phyloP scores from a whole-genome alignment of 2,113 vertebrate genomes.

The Oncorhynchus nerka region DNA sequence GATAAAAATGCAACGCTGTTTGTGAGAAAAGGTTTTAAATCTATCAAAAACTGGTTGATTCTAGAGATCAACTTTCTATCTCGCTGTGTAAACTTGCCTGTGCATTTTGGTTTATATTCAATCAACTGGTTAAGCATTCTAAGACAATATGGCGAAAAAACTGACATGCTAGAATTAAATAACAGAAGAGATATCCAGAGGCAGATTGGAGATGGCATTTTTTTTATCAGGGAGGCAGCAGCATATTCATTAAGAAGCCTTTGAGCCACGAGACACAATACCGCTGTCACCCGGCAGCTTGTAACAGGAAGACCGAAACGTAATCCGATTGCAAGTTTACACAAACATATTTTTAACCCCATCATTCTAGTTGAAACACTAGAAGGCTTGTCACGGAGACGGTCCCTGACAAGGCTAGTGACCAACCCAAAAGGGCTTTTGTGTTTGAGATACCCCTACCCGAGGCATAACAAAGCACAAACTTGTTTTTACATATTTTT shows the following conservation, averaged over 20 bases:
- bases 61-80: slow-evolving; percentile 20
- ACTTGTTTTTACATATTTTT: too few relatives aligned
- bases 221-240: slow-evolving; percentile 34
- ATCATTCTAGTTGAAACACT: slow-evolving; percentile 46
- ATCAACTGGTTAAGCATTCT: slow-evolving; percentile 35
- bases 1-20: background rate
- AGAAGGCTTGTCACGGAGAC: slow-evolving; percentile 33
- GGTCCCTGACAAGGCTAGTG: background rate
- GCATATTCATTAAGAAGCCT: slow-evolving; percentile 49
- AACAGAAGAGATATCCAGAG: slow-evolving; percentile 35
- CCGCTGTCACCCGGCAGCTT: slow-evolving; percentile 17
- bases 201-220: slow-evolving; percentile 40
- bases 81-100: slow-evolving; percentile 19
- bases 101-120: slow-evolving; percentile 33
- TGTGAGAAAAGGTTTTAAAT: too few relatives aligned
- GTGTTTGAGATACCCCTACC: too few relatives aligned
- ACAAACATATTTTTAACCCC: slow-evolving; percentile 56
- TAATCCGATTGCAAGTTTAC: slow-evolving; percentile 65
- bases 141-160: slow-evolving; percentile 12
- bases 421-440: too few relatives aligned
- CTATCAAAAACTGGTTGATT: background rate
- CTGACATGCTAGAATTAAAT: slow-evolving; percentile 38
- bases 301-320: slow-evolving; percentile 33
- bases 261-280: slow-evolving; percentile 14
- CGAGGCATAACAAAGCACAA: too few relatives aligned